A percentile compares a stretch with the other conserved stretches of the same genome.
phyloP scores from a whole-genome alignment of 2,888 invertebrate species.

The Lamproptera curius region DNA sequence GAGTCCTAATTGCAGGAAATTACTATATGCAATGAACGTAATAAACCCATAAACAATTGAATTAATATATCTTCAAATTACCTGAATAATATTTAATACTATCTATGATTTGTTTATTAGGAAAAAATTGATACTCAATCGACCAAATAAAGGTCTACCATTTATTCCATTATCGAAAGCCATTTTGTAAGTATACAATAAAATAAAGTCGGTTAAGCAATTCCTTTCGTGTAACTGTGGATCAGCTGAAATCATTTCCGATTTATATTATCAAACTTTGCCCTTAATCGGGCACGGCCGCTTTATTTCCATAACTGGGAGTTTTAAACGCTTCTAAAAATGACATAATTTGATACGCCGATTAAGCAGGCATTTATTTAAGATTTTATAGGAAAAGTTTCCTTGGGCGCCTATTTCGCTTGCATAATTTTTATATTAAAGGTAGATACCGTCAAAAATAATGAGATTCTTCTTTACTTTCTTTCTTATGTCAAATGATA shows the following conservation, averaged over 20 bases:
- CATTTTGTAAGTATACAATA: too few relatives aligned
- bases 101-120: too few relatives aligned
- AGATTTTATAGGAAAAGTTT: constrained; percentile 52
- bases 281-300: constrained; percentile 31
- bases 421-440: constrained; percentile 52
- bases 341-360: constrained; percentile 58
- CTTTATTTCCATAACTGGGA: constrained; percentile 42
- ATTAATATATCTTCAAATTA: too few relatives aligned
- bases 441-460: constrained; percentile 26
- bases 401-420: constrained; percentile 34
- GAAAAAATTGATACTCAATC: too few relatives aligned
- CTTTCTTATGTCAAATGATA: constrained; percentile 14
- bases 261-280: constrained; percentile 26
- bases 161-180: too few relatives aligned
- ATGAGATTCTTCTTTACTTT: constrained; percentile 23
- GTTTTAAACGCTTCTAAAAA: constrained; percentile 39
- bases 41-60: too few relatives aligned
- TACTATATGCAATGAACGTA: too few relatives aligned
- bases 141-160: too few relatives aligned
- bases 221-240: constrained; percentile 23
- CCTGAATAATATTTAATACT: too few relatives aligned
- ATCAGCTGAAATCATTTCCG: constrained; percentile 27
- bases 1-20: too few relatives aligned
- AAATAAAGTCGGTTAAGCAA: constrained; percentile 21
- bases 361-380: constrained; percentile 50